phyloP scores from a whole-genome alignment of 2,888 invertebrate species.

The Microplitis manilae region DNA sequence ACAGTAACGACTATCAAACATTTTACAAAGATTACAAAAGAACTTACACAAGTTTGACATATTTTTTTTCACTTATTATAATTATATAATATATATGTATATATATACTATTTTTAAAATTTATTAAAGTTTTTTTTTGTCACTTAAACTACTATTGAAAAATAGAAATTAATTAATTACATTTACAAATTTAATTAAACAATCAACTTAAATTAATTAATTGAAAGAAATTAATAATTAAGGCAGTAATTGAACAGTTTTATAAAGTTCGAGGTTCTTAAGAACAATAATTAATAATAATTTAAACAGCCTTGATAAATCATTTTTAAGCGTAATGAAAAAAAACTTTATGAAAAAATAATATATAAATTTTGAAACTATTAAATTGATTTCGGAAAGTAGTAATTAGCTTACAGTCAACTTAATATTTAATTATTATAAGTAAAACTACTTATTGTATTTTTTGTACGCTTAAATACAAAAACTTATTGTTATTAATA shows the following conservation, averaged over 20 bases:
- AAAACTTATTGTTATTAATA: constrained; percentile 1
- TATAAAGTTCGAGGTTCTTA: background rate
- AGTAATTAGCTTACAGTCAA: background rate
- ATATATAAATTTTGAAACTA: background rate
- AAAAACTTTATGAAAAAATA: background rate
- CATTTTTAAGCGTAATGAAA: background rate
- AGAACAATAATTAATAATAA: background rate
- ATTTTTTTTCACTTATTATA: background rate
- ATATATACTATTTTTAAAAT: background rate
- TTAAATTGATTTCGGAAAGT: background rate
- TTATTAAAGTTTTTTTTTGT: background rate
- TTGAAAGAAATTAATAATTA: background rate
- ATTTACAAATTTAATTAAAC: background rate
- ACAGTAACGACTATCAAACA: background rate
- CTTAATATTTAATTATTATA: background rate
- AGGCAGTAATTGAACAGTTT: background rate
- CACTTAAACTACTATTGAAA: too few species aligned
- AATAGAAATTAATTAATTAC: background rate
- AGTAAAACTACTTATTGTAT: background rate
- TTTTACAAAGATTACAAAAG: background rate
- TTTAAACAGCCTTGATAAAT: background rate
- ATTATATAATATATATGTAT: background rate
- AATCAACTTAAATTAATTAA: background rate
- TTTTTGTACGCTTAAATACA: background rate
- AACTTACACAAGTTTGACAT: background rate